Evolutionary conservation across 2,797 vertebrate genomes (phyloP).

Genomic region (Micrastur ruficollis): DNA sequence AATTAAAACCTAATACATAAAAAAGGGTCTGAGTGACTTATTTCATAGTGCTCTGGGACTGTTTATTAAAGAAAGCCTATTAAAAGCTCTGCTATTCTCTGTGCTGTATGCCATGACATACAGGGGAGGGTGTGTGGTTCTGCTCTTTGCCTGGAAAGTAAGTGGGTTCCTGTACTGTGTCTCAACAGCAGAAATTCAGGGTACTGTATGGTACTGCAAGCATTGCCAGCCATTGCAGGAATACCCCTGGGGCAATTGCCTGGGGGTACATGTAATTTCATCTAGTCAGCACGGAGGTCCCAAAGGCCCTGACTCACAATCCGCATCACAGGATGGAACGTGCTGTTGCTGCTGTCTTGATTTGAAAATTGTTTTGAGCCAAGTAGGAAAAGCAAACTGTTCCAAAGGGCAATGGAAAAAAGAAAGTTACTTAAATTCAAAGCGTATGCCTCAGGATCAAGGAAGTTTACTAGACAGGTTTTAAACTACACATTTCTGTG

Average conservation of each 20-base stretch:
- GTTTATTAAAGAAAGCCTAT: not conserved
- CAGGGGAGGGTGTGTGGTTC: not conserved
- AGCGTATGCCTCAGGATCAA: constrained; percentile 55
- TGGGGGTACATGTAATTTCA: not conserved
- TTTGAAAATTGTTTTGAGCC: not conserved
- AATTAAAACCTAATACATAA: constrained; percentile 15
- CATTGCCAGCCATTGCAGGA: not conserved
- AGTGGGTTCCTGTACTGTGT: not conserved
- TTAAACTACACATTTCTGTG: constrained; percentile 55
- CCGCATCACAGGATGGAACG: not conserved
- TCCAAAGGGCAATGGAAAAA: constrained; percentile 43
- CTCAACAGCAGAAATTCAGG: not conserved
- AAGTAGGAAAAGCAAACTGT: constrained; percentile 32
- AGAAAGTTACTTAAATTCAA: constrained; percentile 66
- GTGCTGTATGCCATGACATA: not conserved
- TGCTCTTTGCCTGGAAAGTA: not conserved
- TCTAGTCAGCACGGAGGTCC: not conserved
- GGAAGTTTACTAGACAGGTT: constrained; percentile 68
- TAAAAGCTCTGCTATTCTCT: not conserved
- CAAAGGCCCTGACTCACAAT: not conserved
- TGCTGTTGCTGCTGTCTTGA: not conserved
- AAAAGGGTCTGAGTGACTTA: not conserved
- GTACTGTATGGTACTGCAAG: not conserved
- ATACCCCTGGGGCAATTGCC: not conserved
- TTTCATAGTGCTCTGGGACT: not conserved